Percentiles rank a stretch among this genome's conserved stretches.
These are phyloP conservation scores for Pangasius larnaudii DNA, from an alignment of 2,797 vertebrate species.

Conservation along the genomic window DNA sequence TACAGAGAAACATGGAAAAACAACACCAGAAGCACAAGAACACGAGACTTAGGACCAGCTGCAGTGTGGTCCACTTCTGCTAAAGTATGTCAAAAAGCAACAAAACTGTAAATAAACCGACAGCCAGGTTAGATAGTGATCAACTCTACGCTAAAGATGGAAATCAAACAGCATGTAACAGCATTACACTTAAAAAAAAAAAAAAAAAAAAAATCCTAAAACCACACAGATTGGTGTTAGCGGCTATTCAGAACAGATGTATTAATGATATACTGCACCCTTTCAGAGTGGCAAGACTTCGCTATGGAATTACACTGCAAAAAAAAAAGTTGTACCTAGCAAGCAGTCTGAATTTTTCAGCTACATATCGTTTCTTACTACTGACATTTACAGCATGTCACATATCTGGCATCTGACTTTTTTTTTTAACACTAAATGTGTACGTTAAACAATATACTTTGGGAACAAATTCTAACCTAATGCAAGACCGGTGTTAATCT, in stretches of 20 bases:
- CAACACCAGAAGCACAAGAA: not conserved
- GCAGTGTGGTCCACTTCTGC: not conserved
- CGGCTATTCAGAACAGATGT: constrained; percentile 35
- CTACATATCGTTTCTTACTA: constrained; percentile 6
- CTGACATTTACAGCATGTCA: constrained; percentile 12
- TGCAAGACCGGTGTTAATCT: constrained; percentile 9
- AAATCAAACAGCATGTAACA: constrained; percentile 34
- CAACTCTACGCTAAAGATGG: constrained; percentile 22
- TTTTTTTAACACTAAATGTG: not conserved
- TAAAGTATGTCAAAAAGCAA: constrained; percentile 5
- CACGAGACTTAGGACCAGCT: not conserved
- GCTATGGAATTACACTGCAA: constrained; percentile 40
- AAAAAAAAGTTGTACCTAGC: constrained; percentile 11
- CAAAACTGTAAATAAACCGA: constrained; percentile 14
- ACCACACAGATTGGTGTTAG: constrained; percentile 48
- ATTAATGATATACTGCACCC: constrained; percentile 33
- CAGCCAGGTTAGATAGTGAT: constrained; percentile 46
- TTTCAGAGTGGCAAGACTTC: constrained; percentile 16
- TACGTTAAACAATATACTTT: constrained; percentile 2
- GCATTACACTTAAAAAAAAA: constrained; percentile 13
- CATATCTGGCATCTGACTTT: not conserved
- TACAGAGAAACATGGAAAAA: constrained; percentile 26
- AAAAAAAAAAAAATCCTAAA: constrained; percentile 23
- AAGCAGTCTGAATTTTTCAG: constrained; percentile 18
- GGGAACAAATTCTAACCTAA: constrained; percentile 17